phyloP scores from a whole-genome alignment of 2,888 invertebrate genomes.

The Prostheceraeus crozeri region DNA sequence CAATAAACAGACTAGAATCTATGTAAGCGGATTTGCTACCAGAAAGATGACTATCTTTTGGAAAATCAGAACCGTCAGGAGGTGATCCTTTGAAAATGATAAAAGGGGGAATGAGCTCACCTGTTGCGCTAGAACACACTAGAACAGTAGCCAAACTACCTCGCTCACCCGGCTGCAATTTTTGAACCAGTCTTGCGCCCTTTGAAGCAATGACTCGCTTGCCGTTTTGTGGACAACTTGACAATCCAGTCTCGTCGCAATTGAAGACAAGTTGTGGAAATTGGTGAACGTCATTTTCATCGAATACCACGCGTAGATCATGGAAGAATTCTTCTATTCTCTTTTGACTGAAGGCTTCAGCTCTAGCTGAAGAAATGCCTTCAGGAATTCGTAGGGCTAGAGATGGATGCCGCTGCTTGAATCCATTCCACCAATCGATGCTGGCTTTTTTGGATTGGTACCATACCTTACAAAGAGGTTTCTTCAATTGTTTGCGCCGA shows the following conservation, averaged over 20 bases:
- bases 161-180: conserved; percentile 18
- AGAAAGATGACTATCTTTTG: background rate
- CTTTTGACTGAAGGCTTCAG: conserved; percentile 14
- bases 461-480: no score
- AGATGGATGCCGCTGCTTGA: background rate
- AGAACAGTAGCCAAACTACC: conserved; percentile 5
- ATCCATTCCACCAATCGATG: background rate
- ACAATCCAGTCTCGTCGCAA: conserved; percentile 29
- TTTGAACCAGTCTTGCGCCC: conserved; percentile 19
- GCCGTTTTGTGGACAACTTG: conserved; percentile 13
- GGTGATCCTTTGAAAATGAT: conserved; percentile 17
- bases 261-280: conserved; percentile 22
- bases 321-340: conserved; percentile 13
- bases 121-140: conserved; percentile 15
- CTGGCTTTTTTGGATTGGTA: no score
- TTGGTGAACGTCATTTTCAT: conserved; percentile 6
- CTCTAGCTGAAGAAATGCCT: conserved; percentile 21
- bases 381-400: conserved; percentile 7
- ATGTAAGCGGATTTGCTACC: conserved; percentile 21
- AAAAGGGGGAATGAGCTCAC: conserved; percentile 23
- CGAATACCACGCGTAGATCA: conserved; percentile 8
- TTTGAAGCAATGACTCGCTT: conserved; percentile 5
- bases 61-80: background rate
- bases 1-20: conserved; percentile 13
- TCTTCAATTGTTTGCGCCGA: no score